phyloP scores from a whole-genome alignment of 2,888 invertebrate species.

The Thysanoteuthis rhombus region DNA sequence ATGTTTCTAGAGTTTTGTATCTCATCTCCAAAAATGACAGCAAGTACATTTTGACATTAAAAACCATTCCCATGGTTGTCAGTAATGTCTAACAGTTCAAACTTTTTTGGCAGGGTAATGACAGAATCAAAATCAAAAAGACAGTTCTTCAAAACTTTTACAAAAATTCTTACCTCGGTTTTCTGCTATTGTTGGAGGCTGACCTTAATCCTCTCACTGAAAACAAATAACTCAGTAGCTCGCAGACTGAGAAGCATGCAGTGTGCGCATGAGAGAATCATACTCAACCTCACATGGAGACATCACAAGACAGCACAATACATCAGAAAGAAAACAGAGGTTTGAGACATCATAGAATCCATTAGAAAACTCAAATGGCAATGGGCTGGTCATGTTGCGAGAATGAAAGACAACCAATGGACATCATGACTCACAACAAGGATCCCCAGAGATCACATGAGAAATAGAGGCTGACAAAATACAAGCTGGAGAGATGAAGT shows the following conservation, averaged over 20 bases:
- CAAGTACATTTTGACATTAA: neutral
- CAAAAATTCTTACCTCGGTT: neutral
- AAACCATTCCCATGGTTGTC: neutral
- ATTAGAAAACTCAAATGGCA: too few relatives aligned
- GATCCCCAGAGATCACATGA: too few relatives aligned
- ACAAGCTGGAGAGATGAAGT: too few relatives aligned
- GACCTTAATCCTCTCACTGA: neutral
- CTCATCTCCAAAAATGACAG: neutral
- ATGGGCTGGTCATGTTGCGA: too few relatives aligned
- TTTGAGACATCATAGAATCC: too few relatives aligned
- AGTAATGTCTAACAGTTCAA: neutral
- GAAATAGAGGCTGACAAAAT: too few relatives aligned
- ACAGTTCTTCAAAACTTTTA: neutral
- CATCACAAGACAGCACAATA: too few relatives aligned
- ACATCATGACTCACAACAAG: too few relatives aligned
- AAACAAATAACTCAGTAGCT: neutral
- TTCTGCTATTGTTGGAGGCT: neutral
- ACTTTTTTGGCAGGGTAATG: neutral
- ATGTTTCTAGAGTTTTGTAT: neutral
- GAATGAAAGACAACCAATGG: too few relatives aligned
- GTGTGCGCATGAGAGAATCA: too few relatives aligned
- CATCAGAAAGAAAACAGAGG: too few relatives aligned
- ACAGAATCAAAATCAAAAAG: neutral
- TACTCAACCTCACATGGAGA: too few relatives aligned
- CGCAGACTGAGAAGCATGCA: neutral